A percentile compares a stretch with the other conserved stretches of the same genome.
Conservation (phyloP, 1,140 invertebrate species). For the Tribolium castaneum region DNA sequence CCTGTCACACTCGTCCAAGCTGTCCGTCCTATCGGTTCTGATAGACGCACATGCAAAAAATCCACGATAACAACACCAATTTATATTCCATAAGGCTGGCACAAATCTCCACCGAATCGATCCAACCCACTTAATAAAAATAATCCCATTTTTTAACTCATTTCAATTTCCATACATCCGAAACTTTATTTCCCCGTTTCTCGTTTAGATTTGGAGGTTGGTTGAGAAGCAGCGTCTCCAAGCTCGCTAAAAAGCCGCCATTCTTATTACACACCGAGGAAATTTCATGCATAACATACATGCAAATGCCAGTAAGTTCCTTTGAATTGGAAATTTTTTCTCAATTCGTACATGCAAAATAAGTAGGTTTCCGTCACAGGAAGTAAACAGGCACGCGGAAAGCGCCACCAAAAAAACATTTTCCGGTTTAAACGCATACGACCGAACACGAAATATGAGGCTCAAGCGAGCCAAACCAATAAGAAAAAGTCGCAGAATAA, state of each 20-base stretch:
- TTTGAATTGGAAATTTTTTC: conserved; percentile 42
- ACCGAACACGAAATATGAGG: conserved; percentile 15
- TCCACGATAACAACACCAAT: not conserved
- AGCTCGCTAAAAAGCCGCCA: conserved; percentile 4
- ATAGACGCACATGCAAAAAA: conserved; percentile 15
- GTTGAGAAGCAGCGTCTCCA: conserved; percentile 5
- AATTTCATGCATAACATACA: conserved; percentile 34
- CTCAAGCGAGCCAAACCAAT: too few relatives aligned
- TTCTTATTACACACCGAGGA: conserved; percentile 23
- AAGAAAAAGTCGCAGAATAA: too few relatives aligned
- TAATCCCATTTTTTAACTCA: not conserved
- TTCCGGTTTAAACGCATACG: conserved; percentile 30
- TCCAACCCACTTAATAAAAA: not conserved
- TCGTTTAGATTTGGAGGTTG: not conserved
- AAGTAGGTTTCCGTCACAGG: conserved; percentile 39
- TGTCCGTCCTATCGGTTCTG: not conserved
- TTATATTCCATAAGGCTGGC: not conserved
- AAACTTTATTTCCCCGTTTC: conserved; percentile 5
- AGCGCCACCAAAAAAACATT: not conserved
- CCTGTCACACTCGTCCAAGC: conserved; percentile 57
- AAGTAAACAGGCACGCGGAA: conserved; percentile 37
- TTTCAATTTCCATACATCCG: not conserved
- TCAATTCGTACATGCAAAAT: conserved; percentile 41
- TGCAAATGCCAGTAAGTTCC: conserved; percentile 31
- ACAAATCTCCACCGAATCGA: not conserved